Evolutionary conservation across 2,797 vertebrate species (phyloP), one percentile per base, ranked within the genome.

Genomic region (Vespertilio murinus): DNA sequence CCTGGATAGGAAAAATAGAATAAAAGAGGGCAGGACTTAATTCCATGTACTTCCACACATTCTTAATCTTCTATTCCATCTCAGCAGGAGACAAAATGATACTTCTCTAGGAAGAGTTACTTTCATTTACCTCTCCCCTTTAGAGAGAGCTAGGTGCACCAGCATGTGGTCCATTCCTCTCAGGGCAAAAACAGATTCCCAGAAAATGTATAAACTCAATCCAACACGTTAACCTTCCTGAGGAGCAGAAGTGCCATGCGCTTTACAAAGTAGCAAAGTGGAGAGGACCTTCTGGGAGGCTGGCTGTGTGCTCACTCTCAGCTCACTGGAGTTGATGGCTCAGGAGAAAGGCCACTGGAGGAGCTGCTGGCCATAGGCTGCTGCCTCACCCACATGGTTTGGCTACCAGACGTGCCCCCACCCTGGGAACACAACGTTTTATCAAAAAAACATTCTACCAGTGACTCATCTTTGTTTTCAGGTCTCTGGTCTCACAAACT

Each of bases 391-490:
- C 80, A 16, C 1, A 1, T 0, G 40, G 6, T 40, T 45, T 17
- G 30, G 8, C 70, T 40, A 88, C 2, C 38, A 88, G 56, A 18
- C 5, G 47, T 16, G 22, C 90, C 33, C 22, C 13, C 28, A 38
- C 33, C 16, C 7, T 3, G 64, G 38, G 33, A 94, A 88, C 14
- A 35, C 3, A 77, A 38, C 1, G 38, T 73, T 49, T 77, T 38
- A 49, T 75, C 2, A 23, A 25, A 33, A 90, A 81, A 73, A 59
- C 22, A 52, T 67, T 75, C n/a, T 40, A 3, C 23, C 14, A 33
- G 17, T 89, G 61, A 74, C 3, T 87, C 17, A 77, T 86, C 61
- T 90, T 96, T 56, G 5, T 38, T 94, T 94, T 82, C 47, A 65
- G 64, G 17, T 75, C 49, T 56, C 12, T 22, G 70, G 2, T 35